phyloP scores from a whole-genome alignment of 2,113 vertebrate species.

The Ciconia maguari region DNA sequence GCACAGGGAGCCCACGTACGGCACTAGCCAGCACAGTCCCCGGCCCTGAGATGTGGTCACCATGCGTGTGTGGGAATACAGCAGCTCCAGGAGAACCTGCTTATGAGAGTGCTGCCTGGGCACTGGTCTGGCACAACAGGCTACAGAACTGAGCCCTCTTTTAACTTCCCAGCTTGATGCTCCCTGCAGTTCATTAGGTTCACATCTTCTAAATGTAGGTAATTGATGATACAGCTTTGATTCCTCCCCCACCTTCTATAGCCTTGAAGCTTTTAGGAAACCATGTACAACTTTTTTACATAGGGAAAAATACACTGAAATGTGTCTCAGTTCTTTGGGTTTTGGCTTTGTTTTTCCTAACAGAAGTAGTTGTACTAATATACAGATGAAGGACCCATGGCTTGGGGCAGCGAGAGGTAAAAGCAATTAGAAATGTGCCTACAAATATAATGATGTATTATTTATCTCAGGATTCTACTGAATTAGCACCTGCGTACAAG shows the following conservation, averaged over 20 bases:
- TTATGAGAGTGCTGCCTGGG: neutral
- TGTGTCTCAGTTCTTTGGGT: neutral
- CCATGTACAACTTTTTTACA: neutral
- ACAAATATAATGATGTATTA: neutral
- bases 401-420: neutral
- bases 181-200: neutral
- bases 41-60: neutral
- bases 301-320: neutral
- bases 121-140: neutral
- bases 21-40: neutral
- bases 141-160: neutral
- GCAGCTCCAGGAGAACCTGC: neutral
- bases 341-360: neutral
- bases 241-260: neutral
- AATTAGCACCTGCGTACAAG: neutral
- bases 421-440: neutral
- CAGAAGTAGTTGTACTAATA: neutral
- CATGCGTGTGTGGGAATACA: neutral
- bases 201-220: neutral
- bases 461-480: neutral
- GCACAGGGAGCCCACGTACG: neutral
- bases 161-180: neutral
- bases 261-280: neutral
- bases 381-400: neutral
- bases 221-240: neutral